Evolutionary conservation across 2,797 vertebrate species (phyloP).

Genomic region (Alcedo quadribrachys): DNA sequence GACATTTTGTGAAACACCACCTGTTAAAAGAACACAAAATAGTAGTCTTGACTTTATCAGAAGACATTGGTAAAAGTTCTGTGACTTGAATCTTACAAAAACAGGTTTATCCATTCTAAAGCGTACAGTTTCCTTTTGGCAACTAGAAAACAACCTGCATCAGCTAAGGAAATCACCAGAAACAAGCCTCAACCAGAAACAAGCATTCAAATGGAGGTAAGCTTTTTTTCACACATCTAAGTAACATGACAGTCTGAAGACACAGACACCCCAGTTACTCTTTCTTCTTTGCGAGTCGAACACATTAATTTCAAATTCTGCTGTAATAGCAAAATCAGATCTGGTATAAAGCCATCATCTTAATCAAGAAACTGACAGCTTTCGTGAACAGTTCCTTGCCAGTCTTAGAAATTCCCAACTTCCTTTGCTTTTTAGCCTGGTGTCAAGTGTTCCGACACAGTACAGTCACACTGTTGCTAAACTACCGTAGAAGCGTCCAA

Average conservation of each 20-base stretch:
- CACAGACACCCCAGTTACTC: background rate
- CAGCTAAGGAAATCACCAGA: background rate
- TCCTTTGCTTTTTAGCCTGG: background rate
- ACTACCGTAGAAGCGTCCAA: background rate
- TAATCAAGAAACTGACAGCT: background rate
- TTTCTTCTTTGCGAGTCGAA: background rate
- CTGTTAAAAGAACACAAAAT: slow-evolving; percentile 75
- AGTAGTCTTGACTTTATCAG: background rate
- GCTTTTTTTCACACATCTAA: background rate
- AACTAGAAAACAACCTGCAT: background rate
- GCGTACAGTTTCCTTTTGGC: background rate
- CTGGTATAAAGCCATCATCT: background rate
- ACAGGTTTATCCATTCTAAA: background rate
- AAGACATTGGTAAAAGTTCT: background rate
- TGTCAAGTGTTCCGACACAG: background rate
- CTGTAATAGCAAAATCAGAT: background rate
- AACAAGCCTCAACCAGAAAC: background rate
- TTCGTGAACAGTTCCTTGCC: background rate
- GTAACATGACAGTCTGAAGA: background rate
- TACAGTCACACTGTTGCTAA: background rate
- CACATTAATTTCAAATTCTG: background rate
- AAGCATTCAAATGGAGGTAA: background rate
- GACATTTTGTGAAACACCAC: slow-evolving; percentile 99
- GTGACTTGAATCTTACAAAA: background rate
- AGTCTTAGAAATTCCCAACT: background rate